A percentile compares a stretch with the other conserved stretches of the same genome.
Evolutionary conservation across 2,113 vertebrate genomes (phyloP).

Genomic region (Otocyon megalotis): DNA sequence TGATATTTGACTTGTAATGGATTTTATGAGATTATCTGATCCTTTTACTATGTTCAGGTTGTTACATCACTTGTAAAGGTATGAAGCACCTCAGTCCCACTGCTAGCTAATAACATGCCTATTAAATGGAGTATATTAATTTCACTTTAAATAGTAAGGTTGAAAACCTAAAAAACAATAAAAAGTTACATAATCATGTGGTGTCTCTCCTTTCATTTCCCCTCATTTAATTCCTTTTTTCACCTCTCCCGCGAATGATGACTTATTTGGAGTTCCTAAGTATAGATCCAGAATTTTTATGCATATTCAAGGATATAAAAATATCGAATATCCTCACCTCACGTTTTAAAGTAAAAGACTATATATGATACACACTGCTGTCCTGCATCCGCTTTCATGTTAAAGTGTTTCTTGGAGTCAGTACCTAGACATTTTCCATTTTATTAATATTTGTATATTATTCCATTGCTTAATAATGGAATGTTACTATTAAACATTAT

Average conservation of each 20-base stretch:
- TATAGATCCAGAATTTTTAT: neutral
- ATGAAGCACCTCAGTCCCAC: neutral
- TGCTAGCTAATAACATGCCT: neutral
- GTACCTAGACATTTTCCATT: neutral
- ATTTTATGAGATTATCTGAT: neutral
- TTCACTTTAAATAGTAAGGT: neutral
- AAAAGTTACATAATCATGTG: neutral
- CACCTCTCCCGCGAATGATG: neutral
- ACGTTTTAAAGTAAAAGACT: neutral
- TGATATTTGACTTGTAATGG: neutral
- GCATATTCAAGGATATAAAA: neutral
- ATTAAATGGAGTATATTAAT: neutral
- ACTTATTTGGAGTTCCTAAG: neutral
- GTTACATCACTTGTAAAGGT: neutral
- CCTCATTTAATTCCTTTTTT: neutral
- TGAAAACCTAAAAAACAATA: neutral
- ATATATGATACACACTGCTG: neutral
- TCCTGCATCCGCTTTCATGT: neutral
- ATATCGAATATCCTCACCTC: neutral
- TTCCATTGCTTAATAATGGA: neutral
- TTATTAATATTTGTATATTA: neutral
- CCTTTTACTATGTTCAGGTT: neutral
- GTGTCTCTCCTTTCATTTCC: neutral
- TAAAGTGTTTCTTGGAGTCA: neutral
- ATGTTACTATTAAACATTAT: too few relatives aligned